Conservation (phyloP, 2,888 invertebrate species). For the Caenorhabditis auriculariae region DNA sequence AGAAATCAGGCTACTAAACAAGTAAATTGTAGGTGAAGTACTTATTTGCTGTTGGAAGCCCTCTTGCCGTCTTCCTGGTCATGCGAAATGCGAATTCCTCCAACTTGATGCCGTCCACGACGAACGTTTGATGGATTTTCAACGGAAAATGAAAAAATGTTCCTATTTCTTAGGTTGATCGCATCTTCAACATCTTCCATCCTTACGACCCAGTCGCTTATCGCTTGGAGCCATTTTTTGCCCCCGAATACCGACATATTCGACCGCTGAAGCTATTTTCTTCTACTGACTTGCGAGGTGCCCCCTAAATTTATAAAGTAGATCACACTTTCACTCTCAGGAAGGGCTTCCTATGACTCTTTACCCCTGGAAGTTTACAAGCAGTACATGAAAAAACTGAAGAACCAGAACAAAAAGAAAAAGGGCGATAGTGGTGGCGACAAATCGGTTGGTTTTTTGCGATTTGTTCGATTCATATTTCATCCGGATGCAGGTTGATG, state of each 20-base stretch:
- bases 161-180: conserved; percentile 29
- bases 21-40: conserved; percentile 49
- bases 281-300: conserved; percentile 23
- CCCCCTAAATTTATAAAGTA: not conserved
- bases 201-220: conserved; percentile 60
- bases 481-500: conserved; percentile 17
- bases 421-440: conserved; percentile 27
- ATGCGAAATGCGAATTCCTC: conserved; percentile 53
- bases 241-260: conserved; percentile 55
- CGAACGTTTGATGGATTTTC: conserved; percentile 10
- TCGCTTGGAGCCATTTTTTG: conserved; percentile 58
- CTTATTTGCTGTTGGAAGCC: conserved; percentile 60
- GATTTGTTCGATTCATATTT: not conserved
- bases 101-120: conserved; percentile 20
- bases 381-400: conserved; percentile 55
- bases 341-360: conserved; percentile 40
- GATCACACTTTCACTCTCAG: conserved; percentile 5
- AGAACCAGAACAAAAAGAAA: conserved; percentile 46
- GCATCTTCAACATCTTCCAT: conserved; percentile 60
- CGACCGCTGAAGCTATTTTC: conserved; percentile 56
- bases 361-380: conserved; percentile 54
- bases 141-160: not conserved
- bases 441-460: not conserved
- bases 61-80: conserved; percentile 59
- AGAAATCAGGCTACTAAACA: not conserved